Base-by-base conservation (phyloP, 2,797 vertebrate genomes). In the Merluccius polli region DNA sequence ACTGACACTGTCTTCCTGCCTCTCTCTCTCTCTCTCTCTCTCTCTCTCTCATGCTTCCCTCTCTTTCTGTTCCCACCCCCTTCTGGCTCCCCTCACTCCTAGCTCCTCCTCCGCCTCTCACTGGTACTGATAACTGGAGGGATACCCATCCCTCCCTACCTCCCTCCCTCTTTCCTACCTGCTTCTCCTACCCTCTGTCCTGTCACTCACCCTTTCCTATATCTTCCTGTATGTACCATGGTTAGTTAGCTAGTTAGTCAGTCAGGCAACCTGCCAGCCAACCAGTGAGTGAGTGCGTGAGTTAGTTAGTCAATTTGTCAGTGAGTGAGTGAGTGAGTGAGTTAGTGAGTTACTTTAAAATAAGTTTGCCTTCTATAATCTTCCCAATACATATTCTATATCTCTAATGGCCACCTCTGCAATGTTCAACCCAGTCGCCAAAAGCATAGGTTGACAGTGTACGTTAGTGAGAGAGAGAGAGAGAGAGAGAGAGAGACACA, bases 41-140 rank as follows among this genome's bases (percentile, higher is more conserved):
- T 65, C 33, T 76, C 85, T 86, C 82, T 73, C 84, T 67, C 83
- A 78, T 83, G 83, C 72, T 77, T 79, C 79, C 68, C 78, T 75
- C 76, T 72, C 78, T 38, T 78, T 80, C 73, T 82, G 82, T 82
- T 77, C 44, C 80, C 81, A 74, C 83, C 82, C 83, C 83, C 84
- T 48, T 18, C 41, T 48, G 13, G 13, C 75, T 79, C 84, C 84
- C 85, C 74, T 73, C 41, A 6, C 77, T 77, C n/a, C n/a, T n/a
- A n/a, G n/a, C n/a, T n/a, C 80, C 80, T 75, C 80, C 82, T 81
- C 79, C 87, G 82, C 87, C 88, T 87, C 88, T 87, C 84, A 84
- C 88, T 83, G 69, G 48, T 77, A 75, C 85, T 81, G 85, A 85
- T 85, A 83, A 80, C 87, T 84, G 76, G n/a, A 79, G 80, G 86